Conservation (phyloP, 2,113 vertebrate genomes). For the Macquaria australasica region DNA sequence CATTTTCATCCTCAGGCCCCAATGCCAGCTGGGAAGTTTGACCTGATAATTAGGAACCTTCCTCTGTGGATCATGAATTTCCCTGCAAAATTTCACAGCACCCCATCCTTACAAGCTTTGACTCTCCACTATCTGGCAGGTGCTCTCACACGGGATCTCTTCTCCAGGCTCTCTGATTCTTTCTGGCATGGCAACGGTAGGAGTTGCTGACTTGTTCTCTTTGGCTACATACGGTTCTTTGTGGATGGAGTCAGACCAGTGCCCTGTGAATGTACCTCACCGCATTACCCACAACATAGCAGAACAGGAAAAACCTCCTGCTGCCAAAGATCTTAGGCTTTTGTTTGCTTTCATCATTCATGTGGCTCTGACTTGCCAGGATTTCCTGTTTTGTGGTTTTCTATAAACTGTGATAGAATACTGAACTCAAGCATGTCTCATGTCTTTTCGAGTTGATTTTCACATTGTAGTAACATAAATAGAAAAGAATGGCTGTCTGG, state of each 20-base stretch:
- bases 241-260: background rate
- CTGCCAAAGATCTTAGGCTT: background rate
- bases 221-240: background rate
- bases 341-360: background rate
- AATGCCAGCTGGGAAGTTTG: background rate
- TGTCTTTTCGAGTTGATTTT: background rate
- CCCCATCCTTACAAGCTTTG: constrained; percentile 15
- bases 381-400: too few species aligned
- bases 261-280: background rate
- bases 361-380: too few species aligned
- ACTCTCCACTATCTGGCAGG: constrained; percentile 37
- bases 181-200: background rate
- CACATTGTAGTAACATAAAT: background rate
- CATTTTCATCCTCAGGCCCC: background rate
- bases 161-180: background rate
- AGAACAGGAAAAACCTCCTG: background rate
- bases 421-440: background rate
- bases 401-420: background rate
- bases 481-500: background rate
- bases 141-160: constrained; percentile 27
- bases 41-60: background rate
- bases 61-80: background rate
- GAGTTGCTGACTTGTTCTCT: background rate
- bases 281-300: background rate
- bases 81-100: background rate